Percentiles rank a stretch among this genome's conserved stretches.
phyloP scores from a whole-genome alignment of 2,797 vertebrate species.

The Nannoperca australis region DNA sequence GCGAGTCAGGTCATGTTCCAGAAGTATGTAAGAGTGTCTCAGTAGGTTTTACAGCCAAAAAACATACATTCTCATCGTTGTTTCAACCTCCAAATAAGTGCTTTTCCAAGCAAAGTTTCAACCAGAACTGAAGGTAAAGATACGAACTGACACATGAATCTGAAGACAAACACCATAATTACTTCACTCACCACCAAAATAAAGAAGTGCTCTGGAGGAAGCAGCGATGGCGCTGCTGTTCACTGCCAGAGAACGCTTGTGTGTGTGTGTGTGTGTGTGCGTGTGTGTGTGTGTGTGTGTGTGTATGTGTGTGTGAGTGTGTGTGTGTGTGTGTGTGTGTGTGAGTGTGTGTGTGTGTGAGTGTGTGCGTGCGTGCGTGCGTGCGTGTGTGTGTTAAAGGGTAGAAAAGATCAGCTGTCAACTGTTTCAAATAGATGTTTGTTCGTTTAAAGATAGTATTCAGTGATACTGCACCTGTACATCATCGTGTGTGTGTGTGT shows the following conservation, averaged over 20 bases:
- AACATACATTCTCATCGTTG: background rate
- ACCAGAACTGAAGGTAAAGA: background rate
- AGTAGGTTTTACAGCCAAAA: background rate
- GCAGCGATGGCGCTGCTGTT: background rate
- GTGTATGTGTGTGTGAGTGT: too few species aligned
- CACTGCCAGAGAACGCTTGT: slow-evolving; percentile 16
- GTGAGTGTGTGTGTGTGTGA: too few species aligned
- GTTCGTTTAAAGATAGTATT: too few species aligned
- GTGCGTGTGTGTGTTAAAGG: too few species aligned
- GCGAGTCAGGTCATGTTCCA: too few species aligned
- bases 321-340: too few species aligned
- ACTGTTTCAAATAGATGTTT: too few species aligned
- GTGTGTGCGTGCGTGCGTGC: too few species aligned
- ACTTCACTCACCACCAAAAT: background rate
- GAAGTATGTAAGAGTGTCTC: too few species aligned
- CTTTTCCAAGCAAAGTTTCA: background rate
- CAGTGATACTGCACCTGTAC: too few species aligned
- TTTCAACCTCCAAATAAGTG: background rate
- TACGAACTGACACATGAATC: background rate
- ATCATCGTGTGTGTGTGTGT: too few species aligned
- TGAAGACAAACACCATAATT: slow-evolving; percentile 22
- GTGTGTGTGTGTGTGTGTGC: slow-evolving; percentile 17
- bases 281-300: slow-evolving; percentile 12
- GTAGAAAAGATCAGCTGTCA: too few species aligned
- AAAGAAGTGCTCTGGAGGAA: slow-evolving; percentile 6